Conservation (phyloP, 1,140 invertebrate genomes). For the Psix sp. region DNA sequence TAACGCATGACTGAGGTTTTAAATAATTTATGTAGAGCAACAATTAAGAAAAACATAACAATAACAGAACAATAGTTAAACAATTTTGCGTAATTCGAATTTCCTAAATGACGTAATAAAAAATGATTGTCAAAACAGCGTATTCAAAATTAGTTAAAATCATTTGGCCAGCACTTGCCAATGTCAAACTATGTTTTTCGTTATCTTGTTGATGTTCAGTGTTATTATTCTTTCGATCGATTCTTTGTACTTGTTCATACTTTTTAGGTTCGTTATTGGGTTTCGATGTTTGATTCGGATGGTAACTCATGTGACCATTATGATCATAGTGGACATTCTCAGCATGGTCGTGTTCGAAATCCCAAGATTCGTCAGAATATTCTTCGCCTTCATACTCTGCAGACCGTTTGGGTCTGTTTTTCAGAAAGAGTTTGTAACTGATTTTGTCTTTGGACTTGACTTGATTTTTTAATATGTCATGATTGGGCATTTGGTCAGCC, state of each 20-base stretch:
- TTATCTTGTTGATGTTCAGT: too few relatives aligned
- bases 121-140: slow-evolving; percentile 62
- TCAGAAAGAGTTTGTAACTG: slow-evolving; percentile 27
- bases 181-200: slow-evolving; percentile 42
- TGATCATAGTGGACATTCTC: slow-evolving; percentile 23
- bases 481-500: slow-evolving; percentile 75
- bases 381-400: slow-evolving; percentile 62
- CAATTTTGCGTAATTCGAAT: not conserved
- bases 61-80: slow-evolving; percentile 3
- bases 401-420: slow-evolving; percentile 65
- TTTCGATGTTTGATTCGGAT: slow-evolving; percentile 37
- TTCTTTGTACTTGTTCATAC: slow-evolving; percentile 3
- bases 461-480: slow-evolving; percentile 7
- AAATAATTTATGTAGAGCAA: too few relatives aligned
- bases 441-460: not conserved
- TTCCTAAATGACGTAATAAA: slow-evolving; percentile 65
- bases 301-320: slow-evolving; percentile 53
- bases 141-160: slow-evolving; percentile 66
- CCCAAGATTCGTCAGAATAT: slow-evolving; percentile 37
- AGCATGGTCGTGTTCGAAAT: slow-evolving; percentile 40
- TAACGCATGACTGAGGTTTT: too few relatives aligned
- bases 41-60: not conserved
- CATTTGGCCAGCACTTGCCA: slow-evolving; percentile 62
- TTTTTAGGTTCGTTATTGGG: slow-evolving; percentile 15
- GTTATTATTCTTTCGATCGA: too few relatives aligned